Evolutionary conservation across 2,797 vertebrate genomes (phyloP).

Genomic region (Scolopax bukidnonensis): DNA sequence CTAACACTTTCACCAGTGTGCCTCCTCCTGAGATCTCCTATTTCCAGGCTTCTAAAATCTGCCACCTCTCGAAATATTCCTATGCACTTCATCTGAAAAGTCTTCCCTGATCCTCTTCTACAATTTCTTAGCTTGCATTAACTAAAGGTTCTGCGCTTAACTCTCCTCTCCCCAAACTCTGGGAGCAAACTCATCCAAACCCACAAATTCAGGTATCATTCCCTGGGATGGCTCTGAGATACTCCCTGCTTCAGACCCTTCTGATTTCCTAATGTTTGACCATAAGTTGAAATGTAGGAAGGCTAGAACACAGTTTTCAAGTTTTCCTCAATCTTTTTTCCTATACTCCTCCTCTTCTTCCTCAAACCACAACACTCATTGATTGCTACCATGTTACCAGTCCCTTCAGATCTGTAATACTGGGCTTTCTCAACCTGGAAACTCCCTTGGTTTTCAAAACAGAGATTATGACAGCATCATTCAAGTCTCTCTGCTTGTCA

Average conservation of each 20-base stretch:
- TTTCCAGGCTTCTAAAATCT: neutral
- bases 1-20: neutral
- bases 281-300: neutral
- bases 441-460: neutral
- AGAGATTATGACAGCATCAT: neutral
- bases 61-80: neutral
- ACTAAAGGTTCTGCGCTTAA: neutral
- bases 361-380: neutral
- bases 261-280: neutral
- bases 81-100: neutral
- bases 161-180: neutral
- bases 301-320: neutral
- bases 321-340: neutral
- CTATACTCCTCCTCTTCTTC: accelerated
- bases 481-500: neutral
- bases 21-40: neutral
- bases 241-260: neutral
- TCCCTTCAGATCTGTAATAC: neutral
- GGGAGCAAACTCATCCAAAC: neutral
- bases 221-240: neutral
- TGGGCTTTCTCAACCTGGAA: neutral
- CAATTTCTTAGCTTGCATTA: neutral
- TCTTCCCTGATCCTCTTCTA: neutral
- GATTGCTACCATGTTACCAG: neutral
- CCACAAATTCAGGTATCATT: neutral